Conservation (phyloP, 2,113 vertebrate species). For the Oryzias celebensis region DNA sequence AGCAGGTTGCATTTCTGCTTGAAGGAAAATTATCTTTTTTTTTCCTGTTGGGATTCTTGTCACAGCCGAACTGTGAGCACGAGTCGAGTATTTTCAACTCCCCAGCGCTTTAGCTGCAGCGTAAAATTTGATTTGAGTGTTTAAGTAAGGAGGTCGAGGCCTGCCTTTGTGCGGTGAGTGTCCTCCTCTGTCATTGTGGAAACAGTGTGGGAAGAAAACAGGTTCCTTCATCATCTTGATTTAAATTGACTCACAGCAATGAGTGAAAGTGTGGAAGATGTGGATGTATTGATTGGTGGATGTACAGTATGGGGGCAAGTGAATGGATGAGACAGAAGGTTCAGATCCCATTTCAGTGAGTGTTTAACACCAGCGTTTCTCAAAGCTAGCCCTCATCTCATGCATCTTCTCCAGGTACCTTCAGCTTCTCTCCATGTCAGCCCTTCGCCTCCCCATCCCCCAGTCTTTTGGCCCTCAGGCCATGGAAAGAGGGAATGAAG, state of each 20-base stretch:
- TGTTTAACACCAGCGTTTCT: slow-evolving; percentile 19
- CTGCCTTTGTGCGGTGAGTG: slow-evolving; percentile 68
- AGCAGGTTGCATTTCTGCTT: slow-evolving; percentile 51
- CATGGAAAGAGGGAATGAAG: slow-evolving; percentile 81
- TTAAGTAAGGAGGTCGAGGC: slow-evolving; percentile 73
- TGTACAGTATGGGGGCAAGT: slow-evolving; percentile 21
- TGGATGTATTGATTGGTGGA: slow-evolving; percentile 7
- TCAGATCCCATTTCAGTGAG: slow-evolving; percentile 44
- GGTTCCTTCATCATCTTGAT: slow-evolving; percentile 21
- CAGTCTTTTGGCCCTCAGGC: slow-evolving; percentile 66
- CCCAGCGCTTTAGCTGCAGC: slow-evolving; percentile 70
- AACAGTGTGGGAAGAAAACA: slow-evolving; percentile 68
- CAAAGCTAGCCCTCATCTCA: slow-evolving; percentile 27
- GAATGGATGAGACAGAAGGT: slow-evolving; percentile 48
- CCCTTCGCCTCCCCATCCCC: slow-evolving; percentile 53
- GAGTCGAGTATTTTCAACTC: slow-evolving; percentile 59
- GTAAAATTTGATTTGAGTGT: slow-evolving; percentile 78
- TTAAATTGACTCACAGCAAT: slow-evolving; percentile 10
- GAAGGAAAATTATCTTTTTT: slow-evolving; percentile 62
- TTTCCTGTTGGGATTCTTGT: slow-evolving; percentile 55
- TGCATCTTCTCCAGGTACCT: slow-evolving; percentile 72
- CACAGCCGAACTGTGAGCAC: slow-evolving; percentile 58
- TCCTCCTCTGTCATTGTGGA: slow-evolving; percentile 60
- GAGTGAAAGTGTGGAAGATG: slow-evolving; percentile 32
- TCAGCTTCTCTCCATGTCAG: slow-evolving; percentile 56